phyloP scores from a whole-genome alignment of 2,797 vertebrate genomes.

The Numenius phaeopus region DNA sequence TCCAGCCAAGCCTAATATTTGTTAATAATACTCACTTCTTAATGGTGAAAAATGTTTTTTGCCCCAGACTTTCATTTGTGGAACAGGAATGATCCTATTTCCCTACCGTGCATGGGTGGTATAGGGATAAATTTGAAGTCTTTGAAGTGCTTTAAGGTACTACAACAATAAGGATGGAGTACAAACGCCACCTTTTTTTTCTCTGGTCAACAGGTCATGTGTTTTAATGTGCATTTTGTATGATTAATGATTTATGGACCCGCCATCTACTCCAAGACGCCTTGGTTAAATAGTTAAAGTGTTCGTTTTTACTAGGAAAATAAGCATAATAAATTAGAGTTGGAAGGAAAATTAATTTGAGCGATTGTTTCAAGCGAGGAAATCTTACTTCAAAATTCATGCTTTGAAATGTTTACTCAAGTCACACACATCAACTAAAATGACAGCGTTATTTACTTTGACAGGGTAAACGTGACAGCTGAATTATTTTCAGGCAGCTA shows the following conservation, averaged over 20 bases:
- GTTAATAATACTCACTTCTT: not conserved
- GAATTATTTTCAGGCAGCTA: slow-evolving; percentile 70
- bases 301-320: slow-evolving; percentile 44
- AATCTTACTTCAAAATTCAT: slow-evolving; percentile 48
- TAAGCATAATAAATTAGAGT: slow-evolving; percentile 50
- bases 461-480: slow-evolving; percentile 68
- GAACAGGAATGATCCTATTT: not conserved
- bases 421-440: slow-evolving; percentile 71
- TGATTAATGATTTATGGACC: slow-evolving; percentile 19
- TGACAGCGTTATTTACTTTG: slow-evolving; percentile 79
- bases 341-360: slow-evolving; percentile 64
- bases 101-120: not conserved
- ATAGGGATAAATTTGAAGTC: not conserved
- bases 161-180: not conserved
- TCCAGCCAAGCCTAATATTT: not conserved
- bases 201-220: not conserved
- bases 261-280: not conserved
- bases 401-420: slow-evolving; percentile 72
- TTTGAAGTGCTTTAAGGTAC: not conserved
- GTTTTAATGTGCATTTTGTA: not conserved
- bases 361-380: slow-evolving; percentile 62
- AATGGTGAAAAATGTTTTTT: not conserved
- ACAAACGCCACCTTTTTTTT: not conserved
- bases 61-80: not conserved
- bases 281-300: slow-evolving; percentile 11